These are phyloP conservation scores for Hesperophylax magnus DNA, from an alignment of 1,140 invertebrate species.

Conservation along the genomic window DNA sequence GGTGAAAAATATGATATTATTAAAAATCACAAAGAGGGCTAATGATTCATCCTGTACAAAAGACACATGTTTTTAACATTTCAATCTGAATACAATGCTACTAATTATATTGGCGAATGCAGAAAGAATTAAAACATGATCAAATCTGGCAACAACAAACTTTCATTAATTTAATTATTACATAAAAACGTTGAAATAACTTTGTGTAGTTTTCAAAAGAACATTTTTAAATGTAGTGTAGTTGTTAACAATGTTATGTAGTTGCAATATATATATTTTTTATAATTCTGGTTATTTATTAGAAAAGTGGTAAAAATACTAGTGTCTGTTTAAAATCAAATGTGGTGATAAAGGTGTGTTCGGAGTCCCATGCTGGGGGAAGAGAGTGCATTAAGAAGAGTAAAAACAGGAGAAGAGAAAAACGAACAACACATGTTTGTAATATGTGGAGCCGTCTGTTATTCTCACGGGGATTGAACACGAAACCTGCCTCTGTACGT, in stretches of 20 bases:
- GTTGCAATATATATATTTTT: too few relatives aligned
- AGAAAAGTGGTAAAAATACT: too few relatives aligned
- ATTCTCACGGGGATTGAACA: slow-evolving; percentile 19
- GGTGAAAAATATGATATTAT: neutral
- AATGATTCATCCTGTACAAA: neutral
- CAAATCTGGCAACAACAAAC: neutral
- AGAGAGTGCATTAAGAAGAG: neutral
- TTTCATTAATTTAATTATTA: too few relatives aligned
- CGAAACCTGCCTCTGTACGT: neutral
- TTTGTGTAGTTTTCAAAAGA: too few relatives aligned
- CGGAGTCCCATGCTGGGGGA: neutral
- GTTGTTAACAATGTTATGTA: too few relatives aligned
- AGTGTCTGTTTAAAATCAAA: slow-evolving; percentile 13
- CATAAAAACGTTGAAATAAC: too few relatives aligned
- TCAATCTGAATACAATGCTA: slow-evolving; percentile 5
- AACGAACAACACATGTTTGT: slow-evolving; percentile 8
- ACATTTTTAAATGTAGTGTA: too few relatives aligned
- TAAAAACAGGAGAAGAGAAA: neutral
- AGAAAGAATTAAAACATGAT: neutral
- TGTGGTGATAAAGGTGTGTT: neutral
- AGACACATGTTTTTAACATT: neutral
- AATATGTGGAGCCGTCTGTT: neutral
- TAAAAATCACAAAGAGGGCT: neutral
- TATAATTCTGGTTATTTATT: too few relatives aligned
- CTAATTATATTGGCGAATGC: neutral